phyloP scores from a whole-genome alignment of 64 coral and sea anemone genomes.

The Porites australiensis region DNA sequence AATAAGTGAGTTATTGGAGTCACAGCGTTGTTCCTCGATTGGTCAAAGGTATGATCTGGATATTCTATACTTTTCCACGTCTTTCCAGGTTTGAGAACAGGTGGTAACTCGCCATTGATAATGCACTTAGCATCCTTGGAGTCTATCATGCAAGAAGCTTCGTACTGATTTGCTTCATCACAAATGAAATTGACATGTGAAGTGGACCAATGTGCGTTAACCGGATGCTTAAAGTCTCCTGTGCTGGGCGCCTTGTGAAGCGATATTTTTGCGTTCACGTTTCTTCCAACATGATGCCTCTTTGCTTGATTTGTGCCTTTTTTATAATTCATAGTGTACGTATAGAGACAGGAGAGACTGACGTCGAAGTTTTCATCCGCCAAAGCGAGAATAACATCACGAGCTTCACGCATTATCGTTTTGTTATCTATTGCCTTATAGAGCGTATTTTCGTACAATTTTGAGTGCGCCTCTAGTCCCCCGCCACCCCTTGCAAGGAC shows the following conservation, averaged over 20 bases:
- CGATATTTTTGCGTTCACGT: conserved; percentile 53
- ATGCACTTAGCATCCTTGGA: conserved; percentile 63
- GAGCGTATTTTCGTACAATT: conserved; percentile 31
- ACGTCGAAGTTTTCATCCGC: conserved; percentile 21
- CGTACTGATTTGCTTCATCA: not conserved
- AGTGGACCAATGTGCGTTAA: conserved; percentile 47
- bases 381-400: not conserved
- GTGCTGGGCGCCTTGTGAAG: conserved; percentile 65
- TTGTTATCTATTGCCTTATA: conserved; percentile 67
- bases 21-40: conserved; percentile 32
- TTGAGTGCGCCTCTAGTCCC: conserved; percentile 53
- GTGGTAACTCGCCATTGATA: conserved; percentile 39
- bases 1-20: conserved; percentile 73
- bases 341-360: conserved; percentile 62
- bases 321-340: conserved; percentile 63
- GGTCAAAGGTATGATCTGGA: conserved; percentile 65
- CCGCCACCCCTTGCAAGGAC: conserved; percentile 45
- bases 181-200: conserved; percentile 49
- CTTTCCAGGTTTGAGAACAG: conserved; percentile 49
- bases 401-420: conserved; percentile 61
- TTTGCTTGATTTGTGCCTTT: conserved; percentile 68
- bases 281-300: conserved; percentile 50
- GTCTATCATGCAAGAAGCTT: conserved; percentile 15
- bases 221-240: not conserved
- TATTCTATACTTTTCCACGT: conserved; percentile 12